Evolutionary conservation across 2,888 invertebrate genomes (phyloP), one percentile per base, ranked within the genome.

Genomic region (Aphidius colemani): DNA sequence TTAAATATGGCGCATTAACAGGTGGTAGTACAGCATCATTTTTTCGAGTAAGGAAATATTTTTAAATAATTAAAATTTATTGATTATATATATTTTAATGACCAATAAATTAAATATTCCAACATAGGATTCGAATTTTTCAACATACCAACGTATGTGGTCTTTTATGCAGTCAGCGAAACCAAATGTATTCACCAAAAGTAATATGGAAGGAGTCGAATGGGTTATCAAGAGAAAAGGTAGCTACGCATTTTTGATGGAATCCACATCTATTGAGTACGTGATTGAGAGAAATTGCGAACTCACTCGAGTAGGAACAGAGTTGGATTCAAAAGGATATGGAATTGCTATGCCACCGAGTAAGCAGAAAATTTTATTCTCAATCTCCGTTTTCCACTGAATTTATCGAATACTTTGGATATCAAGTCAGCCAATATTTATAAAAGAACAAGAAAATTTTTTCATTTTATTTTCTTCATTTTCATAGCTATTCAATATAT

Each of bases 201-300:
- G 87, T 75, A 97, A 96, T 78, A 88, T 89, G 53, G 94, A 95
- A 75, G 98, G 97, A 0, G 90, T 95, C 1, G 92, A 94, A 10
- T 86, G 94, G 66, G 97, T 97, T 0, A 75, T 88, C 60, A 90
- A 89, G 81, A 89, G 88, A 50, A 92, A 92, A 80, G 87, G 91
- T 59, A 86, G 86, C 61, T 99, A 96, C 81, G 98, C 98, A 4
- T 98, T 92, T 81, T 85, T 99, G 53, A 97, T 98, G 95, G 98
- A 98, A 84, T 96, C 96, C 7, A 93, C 96, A 0, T 91, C 92
- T 1, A 91, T 98, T 69, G 98, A 99, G 82, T 99, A 97, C 83
- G 91, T 91, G 74, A 87, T 93, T 68, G 92, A 95, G 81, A 86
- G 93, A 67, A 87, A 94, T 74, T 97, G 96, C 77, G 90, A 94